phyloP scores from a whole-genome alignment of 2,888 invertebrate species.

The Muschampia plurimacula region DNA sequence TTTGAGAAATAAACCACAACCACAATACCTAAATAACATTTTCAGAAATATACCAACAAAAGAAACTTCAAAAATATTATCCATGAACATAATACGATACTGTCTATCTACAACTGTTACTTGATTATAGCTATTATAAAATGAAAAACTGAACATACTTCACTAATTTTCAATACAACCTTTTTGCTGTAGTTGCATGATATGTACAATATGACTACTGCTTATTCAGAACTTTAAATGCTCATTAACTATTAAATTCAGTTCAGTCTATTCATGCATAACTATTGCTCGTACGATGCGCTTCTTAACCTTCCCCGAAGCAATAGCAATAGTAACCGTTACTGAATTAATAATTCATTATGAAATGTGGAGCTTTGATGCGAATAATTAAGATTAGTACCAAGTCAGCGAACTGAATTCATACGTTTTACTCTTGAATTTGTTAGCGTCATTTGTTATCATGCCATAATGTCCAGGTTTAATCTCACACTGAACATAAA shows the following conservation, averaged over 20 bases:
- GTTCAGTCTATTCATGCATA: constrained; percentile 34
- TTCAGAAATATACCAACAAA: too few relatives aligned
- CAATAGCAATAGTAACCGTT: constrained; percentile 33
- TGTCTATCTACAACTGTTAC: too few relatives aligned
- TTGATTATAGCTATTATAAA: not conserved
- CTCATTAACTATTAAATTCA: constrained; percentile 30
- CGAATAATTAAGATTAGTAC: constrained; percentile 30
- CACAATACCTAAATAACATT: too few relatives aligned
- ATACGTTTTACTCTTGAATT: constrained; percentile 11
- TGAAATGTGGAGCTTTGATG: constrained; percentile 32
- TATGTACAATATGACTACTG: constrained; percentile 9
- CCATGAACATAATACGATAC: too few relatives aligned
- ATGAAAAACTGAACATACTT: not conserved
- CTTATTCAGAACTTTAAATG: constrained; percentile 10
- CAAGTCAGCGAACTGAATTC: constrained; percentile 22
- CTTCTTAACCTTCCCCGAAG: constrained; percentile 30
- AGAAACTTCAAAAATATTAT: too few relatives aligned
- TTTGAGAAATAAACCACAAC: too few relatives aligned
- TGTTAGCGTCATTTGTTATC: not conserved
- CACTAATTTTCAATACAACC: not conserved
- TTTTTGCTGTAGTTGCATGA: not conserved
- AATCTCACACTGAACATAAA: not conserved
- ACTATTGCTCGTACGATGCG: constrained; percentile 26
- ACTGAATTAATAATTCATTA: constrained; percentile 38
- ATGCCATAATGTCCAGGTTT: not conserved